phyloP scores from a whole-genome alignment of 2,888 invertebrate species.

The Resseliella maxima region DNA sequence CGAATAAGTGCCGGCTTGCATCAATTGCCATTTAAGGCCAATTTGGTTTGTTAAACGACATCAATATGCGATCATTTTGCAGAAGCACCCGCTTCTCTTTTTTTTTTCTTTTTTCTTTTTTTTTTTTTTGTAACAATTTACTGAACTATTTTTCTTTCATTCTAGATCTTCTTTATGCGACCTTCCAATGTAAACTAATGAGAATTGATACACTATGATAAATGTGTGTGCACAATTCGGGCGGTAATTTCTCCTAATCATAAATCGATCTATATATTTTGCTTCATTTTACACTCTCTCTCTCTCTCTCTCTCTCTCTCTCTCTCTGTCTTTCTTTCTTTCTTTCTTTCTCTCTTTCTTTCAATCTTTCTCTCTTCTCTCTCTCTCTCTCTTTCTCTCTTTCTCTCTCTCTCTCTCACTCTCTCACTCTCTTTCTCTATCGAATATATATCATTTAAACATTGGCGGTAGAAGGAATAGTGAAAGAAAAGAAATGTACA shows the following conservation, averaged over 20 bases:
- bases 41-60: conserved; percentile 48
- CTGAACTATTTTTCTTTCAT: background rate
- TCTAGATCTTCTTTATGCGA: background rate
- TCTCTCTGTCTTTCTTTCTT: too few relatives aligned
- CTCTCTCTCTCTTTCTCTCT: too few relatives aligned
- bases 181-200: background rate
- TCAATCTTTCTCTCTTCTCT: too few relatives aligned
- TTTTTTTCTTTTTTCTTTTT: too few relatives aligned
- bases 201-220: conserved; percentile 8
- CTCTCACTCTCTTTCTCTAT: background rate
- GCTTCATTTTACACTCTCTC: too few relatives aligned
- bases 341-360: too few relatives aligned
- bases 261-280: background rate
- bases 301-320: too few relatives aligned
- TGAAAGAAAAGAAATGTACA: background rate
- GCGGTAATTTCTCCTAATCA: conserved; percentile 22
- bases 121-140: background rate
- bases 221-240: conserved; percentile 29
- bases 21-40: conserved; percentile 53
- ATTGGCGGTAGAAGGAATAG: background rate
- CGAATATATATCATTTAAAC: background rate
- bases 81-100: conserved; percentile 33
- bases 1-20: conserved; percentile 45
- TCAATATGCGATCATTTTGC: conserved; percentile 14
- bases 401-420: too few relatives aligned